phyloP scores from a whole-genome alignment of 2,113 vertebrate genomes.

The Puntigrus tetrazona region DNA sequence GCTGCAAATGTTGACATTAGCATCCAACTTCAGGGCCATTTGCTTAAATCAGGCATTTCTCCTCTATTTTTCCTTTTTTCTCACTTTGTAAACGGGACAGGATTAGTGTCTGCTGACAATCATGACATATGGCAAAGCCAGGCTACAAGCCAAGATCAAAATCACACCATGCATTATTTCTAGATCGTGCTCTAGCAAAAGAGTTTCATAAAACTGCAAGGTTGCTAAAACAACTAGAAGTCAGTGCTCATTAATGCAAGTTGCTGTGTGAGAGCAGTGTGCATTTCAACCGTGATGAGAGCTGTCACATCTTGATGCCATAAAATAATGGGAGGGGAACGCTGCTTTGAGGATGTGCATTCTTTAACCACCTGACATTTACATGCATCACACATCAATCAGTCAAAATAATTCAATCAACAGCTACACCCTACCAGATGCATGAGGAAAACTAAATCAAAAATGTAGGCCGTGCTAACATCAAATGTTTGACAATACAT shows the following conservation, averaged over 20 bases:
- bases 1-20: conserved; percentile 44
- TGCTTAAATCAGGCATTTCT: conserved; percentile 16
- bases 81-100: not conserved
- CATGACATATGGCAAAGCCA: conserved; percentile 16
- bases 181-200: not conserved
- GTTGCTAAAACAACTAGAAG: not conserved
- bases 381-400: conserved; percentile 18
- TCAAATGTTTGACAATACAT: not conserved
- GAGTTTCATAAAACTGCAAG: not conserved
- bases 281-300: not conserved
- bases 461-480: not conserved
- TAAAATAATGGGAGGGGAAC: conserved; percentile 8
- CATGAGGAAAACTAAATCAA: not conserved
- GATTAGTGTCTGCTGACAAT: conserved; percentile 26
- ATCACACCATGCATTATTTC: not conserved
- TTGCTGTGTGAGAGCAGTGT: not conserved
- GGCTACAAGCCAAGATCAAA: not conserved
- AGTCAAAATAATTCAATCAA: conserved; percentile 9
- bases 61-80: not conserved
- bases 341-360: not conserved
- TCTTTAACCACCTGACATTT: conserved; percentile 24
- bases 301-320: conserved; percentile 28
- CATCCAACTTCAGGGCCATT: conserved; percentile 1
- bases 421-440: not conserved
- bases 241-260: not conserved